Evolutionary conservation across 2,113 vertebrate species (phyloP).

Genomic region (Seriola aureovittata): DNA sequence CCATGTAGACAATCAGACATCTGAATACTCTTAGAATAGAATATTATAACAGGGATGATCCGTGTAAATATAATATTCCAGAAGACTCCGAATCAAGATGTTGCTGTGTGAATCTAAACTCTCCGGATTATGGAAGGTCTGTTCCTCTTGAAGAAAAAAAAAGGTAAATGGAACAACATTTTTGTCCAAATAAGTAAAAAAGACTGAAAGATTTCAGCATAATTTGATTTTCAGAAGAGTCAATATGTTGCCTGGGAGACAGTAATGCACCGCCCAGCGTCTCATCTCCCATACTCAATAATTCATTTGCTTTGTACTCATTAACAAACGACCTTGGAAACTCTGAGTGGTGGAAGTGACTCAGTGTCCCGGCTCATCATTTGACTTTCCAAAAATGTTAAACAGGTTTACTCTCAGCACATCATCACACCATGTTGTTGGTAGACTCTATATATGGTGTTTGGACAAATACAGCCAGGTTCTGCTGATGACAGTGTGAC

Average conservation of each 20-base stretch:
- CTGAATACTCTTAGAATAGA: not conserved
- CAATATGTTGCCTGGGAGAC: constrained; percentile 44
- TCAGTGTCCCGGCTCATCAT: not conserved
- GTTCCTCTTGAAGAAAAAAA: too few species aligned
- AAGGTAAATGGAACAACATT: not conserved
- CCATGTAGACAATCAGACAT: not conserved
- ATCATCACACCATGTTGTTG: not conserved
- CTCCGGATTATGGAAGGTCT: too few species aligned
- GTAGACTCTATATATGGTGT: not conserved
- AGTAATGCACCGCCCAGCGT: constrained; percentile 32
- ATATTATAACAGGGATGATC: not conserved
- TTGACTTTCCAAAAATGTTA: not conserved
- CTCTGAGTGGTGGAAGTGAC: constrained; percentile 17
- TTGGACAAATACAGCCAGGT: constrained; percentile 2
- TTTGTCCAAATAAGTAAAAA: constrained; percentile 23
- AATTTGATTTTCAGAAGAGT: constrained; percentile 45
- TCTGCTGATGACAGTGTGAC: constrained; percentile 27
- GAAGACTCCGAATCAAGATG: not conserved
- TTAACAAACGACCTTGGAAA: constrained; percentile 57
- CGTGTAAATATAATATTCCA: not conserved
- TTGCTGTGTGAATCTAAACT: not conserved
- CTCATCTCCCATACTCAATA: constrained; percentile 52
- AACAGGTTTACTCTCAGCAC: not conserved
- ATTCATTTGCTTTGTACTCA: constrained; percentile 53
- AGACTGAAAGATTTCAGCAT: not conserved